Evolutionary conservation across 2,888 invertebrate genomes (phyloP).

Genomic region (Acheta domesticus): DNA sequence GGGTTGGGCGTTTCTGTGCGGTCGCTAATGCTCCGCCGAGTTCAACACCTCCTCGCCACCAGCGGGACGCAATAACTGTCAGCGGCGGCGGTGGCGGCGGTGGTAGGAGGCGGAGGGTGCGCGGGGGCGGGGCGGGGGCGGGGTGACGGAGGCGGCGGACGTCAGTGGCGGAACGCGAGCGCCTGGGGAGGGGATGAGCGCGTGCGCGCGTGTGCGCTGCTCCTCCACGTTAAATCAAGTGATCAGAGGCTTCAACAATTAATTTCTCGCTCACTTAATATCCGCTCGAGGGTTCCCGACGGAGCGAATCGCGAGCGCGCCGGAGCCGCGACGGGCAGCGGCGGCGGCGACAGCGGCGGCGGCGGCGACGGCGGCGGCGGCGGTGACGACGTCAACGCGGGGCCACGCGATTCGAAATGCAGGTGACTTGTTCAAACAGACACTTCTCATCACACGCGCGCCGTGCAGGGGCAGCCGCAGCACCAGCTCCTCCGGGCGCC

Average conservation of each 20-base stretch:
- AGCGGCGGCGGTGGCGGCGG: not conserved
- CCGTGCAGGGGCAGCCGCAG: slow-evolving; percentile 18
- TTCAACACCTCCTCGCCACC: not conserved
- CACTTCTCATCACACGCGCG: not conserved
- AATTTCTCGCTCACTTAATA: not conserved
- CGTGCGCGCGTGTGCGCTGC: not conserved
- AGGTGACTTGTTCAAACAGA: not conserved
- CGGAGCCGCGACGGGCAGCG: not conserved
- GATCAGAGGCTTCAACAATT: not conserved
- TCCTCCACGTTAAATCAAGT: not conserved
- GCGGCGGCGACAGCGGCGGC: not conserved
- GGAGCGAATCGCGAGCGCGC: not conserved
- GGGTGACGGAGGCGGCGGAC: not conserved
- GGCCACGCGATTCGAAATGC: not conserved
- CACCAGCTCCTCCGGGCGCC: slow-evolving; percentile 6
- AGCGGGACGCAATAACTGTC: not conserved
- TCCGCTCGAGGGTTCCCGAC: too few relatives aligned
- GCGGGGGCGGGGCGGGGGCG: too few relatives aligned
- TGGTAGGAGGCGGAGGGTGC: not conserved
- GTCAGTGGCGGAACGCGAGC: not conserved
- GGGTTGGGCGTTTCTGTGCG: too few relatives aligned
- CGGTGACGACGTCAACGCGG: not conserved
- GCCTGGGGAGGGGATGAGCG: not conserved
- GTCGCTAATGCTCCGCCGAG: not conserved
- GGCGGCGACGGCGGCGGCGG: not conserved